Evolutionary conservation across 2,113 vertebrate genomes (phyloP).

Genomic region (Megaceryle maxima): DNA sequence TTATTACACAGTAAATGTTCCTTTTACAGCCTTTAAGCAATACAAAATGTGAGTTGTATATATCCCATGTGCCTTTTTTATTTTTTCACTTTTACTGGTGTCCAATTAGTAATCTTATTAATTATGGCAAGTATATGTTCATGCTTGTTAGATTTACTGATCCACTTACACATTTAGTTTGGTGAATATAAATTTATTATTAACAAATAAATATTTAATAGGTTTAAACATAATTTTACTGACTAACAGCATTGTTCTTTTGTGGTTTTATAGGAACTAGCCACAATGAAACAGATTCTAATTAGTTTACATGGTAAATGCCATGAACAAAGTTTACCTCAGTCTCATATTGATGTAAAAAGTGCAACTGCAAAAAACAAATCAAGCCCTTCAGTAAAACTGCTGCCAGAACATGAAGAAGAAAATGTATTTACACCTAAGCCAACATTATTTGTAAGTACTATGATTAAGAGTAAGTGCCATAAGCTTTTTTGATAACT

Average conservation of each 20-base stretch:
- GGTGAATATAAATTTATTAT: background rate
- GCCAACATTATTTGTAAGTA: conserved; percentile 94
- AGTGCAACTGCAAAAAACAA: conserved; percentile 35
- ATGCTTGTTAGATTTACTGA: background rate
- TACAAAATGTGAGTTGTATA: background rate
- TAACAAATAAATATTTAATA: conserved; percentile 11
- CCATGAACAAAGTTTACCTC: conserved; percentile 59
- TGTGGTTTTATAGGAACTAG: conserved; percentile 84
- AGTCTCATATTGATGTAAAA: conserved; percentile 44
- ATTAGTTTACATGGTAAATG: conserved; percentile 78
- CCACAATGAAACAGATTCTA: conserved; percentile 92
- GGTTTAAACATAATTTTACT: background rate
- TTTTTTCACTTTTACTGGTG: background rate
- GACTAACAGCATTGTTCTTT: conserved; percentile 14
- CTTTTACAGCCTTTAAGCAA: background rate
- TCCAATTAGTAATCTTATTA: background rate
- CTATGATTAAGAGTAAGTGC: background rate
- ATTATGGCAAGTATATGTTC: background rate
- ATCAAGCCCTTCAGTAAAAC: conserved; percentile 39
- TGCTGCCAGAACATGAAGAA: conserved; percentile 71
- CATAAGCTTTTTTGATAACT: background rate
- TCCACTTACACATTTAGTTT: background rate
- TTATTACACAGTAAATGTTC: background rate
- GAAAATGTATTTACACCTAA: conserved; percentile 81
- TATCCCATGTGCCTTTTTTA: background rate